Base-by-base conservation (phyloP, 2,888 invertebrate species). In the Panorpa germanica region DNA sequence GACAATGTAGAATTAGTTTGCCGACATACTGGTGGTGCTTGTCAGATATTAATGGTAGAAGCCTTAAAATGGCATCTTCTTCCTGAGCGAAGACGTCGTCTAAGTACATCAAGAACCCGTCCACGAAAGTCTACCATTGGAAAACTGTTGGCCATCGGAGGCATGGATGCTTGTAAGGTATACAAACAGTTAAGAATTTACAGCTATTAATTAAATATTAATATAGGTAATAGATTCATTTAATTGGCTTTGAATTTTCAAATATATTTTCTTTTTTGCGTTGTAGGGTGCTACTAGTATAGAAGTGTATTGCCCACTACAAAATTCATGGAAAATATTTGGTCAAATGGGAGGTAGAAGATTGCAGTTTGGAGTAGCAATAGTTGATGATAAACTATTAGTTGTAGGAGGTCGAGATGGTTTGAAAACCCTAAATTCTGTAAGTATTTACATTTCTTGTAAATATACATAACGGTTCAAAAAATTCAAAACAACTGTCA, bases 61-160 rank as follows among this genome's bases (percentile, higher is more conserved):
- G 91, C 91, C 8, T 66, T 90, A 38, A 88, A 86, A 46, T 91
- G 88, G 70, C 91, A 91, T 50, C 58, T 91, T 17, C 52, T 91
- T 38, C 90, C 91, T 1, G 88, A 88, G 46, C 60, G 90, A 28
- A 63, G 86, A 24, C 65, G 73, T 5, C 65, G 77, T 38, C 63
- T 85, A 41, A 68, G 78, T 42, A 78, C 78, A 12, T 67, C 73
- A 36, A 65, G 88, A 37, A 88, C 88, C 2, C 69, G 77, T 39
- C 90, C 91, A 0, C 61, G 93, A 29, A 91, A 91, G 48, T 83
- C 90, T 0, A 91, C 91, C 2, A 76, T 91, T 29, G 91, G 91
- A 3, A 65, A 73, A 30, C 60, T 93, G 38, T 61, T 85, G 41
- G 82, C 85, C 35, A 76, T 91, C 11, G 91, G 91, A 14, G 91